Evolutionary conservation across 2,797 vertebrate genomes (phyloP).

Genomic region (Ambastaia sidthimunki): DNA sequence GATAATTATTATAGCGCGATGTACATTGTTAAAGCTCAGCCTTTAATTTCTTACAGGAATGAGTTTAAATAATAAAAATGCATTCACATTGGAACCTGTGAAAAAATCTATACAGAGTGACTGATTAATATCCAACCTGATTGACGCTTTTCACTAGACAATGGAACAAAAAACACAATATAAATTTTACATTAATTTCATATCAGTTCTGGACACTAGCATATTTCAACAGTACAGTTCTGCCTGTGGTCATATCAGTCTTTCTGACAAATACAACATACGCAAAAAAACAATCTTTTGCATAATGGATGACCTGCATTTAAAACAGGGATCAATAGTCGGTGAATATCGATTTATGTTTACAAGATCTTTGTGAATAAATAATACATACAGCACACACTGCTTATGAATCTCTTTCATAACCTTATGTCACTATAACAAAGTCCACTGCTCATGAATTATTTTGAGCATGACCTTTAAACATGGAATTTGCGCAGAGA

Average conservation of each 20-base stretch:
- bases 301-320: constrained; percentile 48
- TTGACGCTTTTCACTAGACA: not conserved
- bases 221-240: constrained; percentile 2
- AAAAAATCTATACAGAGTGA: not conserved
- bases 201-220: not conserved
- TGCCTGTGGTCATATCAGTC: not conserved
- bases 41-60: not conserved
- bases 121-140: not conserved
- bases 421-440: not conserved
- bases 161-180: not conserved
- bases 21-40: not conserved
- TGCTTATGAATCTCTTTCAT: not conserved
- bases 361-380: constrained; percentile 15
- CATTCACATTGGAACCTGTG: not conserved
- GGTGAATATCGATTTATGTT: constrained; percentile 26
- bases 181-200: not conserved
- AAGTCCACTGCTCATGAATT: not conserved
- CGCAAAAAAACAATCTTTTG: constrained; percentile 25
- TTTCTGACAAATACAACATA: constrained; percentile 3
- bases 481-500: not conserved
- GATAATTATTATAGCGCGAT: constrained; percentile 24
- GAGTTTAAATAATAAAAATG: not conserved
- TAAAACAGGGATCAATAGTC: constrained; percentile 45
- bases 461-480: not conserved
- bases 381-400: not conserved